A percentile compares a stretch with the other conserved stretches of the same genome.
phyloP scores from a whole-genome alignment of 2,797 vertebrate genomes.

The Spinus olivaceus region DNA sequence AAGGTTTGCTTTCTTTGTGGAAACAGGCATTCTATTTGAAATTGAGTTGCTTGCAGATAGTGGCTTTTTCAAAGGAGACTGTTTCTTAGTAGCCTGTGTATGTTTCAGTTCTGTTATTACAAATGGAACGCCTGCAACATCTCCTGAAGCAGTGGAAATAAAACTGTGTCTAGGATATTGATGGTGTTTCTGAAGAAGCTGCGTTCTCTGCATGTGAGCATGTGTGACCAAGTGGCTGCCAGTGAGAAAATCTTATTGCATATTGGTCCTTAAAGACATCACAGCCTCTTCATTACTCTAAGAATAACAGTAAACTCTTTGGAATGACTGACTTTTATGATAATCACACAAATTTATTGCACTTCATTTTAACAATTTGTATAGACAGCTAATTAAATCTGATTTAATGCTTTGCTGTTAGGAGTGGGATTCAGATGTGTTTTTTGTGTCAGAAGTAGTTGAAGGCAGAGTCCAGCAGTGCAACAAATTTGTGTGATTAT shows the following conservation, averaged over 20 bases:
- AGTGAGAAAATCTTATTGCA: neutral
- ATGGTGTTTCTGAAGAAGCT: neutral
- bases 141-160: neutral
- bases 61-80: neutral
- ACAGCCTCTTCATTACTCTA: neutral
- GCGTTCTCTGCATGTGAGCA: neutral
- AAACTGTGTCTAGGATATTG: neutral
- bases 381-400: neutral
- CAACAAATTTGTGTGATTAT: neutral
- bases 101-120: neutral
- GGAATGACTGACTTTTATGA: neutral
- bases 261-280: neutral
- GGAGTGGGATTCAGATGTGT: neutral
- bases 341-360: neutral
- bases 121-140: neutral
- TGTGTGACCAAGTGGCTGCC: neutral
- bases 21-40: neutral
- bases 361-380: neutral
- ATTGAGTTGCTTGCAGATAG: neutral
- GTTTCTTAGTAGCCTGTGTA: neutral
- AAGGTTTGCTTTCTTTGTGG: neutral
- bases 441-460: neutral
- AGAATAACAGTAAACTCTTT: neutral
- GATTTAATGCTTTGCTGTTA: neutral
- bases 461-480: neutral